Evolutionary conservation across 1,140 invertebrate genomes (phyloP).

Genomic region (Ips typographus): DNA sequence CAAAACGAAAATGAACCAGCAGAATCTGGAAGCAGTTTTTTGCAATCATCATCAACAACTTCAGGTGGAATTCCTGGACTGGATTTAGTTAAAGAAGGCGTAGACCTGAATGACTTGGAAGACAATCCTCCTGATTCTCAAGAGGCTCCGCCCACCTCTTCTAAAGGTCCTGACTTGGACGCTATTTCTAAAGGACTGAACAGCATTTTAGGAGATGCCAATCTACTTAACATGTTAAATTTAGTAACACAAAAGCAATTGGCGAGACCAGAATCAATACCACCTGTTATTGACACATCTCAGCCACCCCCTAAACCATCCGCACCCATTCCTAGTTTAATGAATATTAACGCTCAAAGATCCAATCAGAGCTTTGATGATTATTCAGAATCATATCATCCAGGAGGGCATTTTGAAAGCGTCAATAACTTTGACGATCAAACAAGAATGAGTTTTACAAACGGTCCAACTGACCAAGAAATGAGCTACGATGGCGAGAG

Average conservation of each 20-base stretch:
- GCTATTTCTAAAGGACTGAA: slow-evolving; percentile 62
- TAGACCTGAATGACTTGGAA: slow-evolving; percentile 41
- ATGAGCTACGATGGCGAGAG: slow-evolving; percentile 11
- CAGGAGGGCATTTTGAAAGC: slow-evolving; percentile 27
- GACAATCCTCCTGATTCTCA: slow-evolving; percentile 46
- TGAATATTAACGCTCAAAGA: slow-evolving; percentile 20
- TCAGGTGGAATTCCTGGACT: slow-evolving; percentile 63
- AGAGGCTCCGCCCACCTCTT: slow-evolving; percentile 30
- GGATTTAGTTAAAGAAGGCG: slow-evolving; percentile 58
- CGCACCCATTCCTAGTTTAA: slow-evolving; percentile 20
- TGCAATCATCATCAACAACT: slow-evolving; percentile 37
- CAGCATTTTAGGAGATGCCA: slow-evolving; percentile 61
- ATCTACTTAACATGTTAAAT: slow-evolving; percentile 60
- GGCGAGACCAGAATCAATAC: neutral
- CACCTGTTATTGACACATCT: slow-evolving; percentile 2
- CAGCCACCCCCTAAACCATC: slow-evolving; percentile 9
- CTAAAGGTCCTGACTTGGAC: slow-evolving; percentile 56
- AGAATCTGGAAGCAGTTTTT: slow-evolving; percentile 28
- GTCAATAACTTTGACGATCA: slow-evolving; percentile 47
- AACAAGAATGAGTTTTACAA: slow-evolving; percentile 46
- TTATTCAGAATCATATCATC: slow-evolving; percentile 24
- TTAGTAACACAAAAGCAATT: slow-evolving; percentile 52
- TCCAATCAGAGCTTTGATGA: slow-evolving; percentile 38
- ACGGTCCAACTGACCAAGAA: slow-evolving; percentile 38
- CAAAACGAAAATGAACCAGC: slow-evolving; percentile 7